Evolutionary conservation across 1,140 invertebrate species (phyloP).

Genomic region (Dendroctonus valens): DNA sequence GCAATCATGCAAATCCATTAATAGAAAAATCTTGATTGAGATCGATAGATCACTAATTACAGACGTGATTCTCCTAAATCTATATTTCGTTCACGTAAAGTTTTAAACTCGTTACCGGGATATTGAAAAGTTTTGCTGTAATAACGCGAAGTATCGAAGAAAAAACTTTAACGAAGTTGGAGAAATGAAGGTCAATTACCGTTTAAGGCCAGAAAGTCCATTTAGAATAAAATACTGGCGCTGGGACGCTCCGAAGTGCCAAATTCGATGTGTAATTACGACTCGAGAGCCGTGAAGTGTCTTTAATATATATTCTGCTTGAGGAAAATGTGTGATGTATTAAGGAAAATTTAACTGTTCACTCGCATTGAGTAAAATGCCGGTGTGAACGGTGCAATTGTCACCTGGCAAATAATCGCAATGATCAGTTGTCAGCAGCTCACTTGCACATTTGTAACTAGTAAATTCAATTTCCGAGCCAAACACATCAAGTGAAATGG

Average conservation of each 20-base stretch:
- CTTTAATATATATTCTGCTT: constrained; percentile 19
- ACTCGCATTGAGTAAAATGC: constrained; percentile 9
- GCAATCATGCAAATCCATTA: too few species aligned
- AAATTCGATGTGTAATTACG: constrained; percentile 23
- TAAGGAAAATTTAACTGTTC: constrained; percentile 7
- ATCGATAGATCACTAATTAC: constrained; percentile 1
- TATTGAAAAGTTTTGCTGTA: constrained; percentile 25
- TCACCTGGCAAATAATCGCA: too few species aligned
- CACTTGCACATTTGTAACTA: too few species aligned
- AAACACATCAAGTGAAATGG: too few species aligned
- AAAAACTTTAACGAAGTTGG: constrained; percentile 20
- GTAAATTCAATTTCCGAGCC: too few species aligned
- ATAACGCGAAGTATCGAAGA: constrained; percentile 21
- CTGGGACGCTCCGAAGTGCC: constrained; percentile 19
- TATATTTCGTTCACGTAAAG: constrained; percentile 15
- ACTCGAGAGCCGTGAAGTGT: constrained; percentile 17
- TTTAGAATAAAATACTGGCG: constrained; percentile 25
- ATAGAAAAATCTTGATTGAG: too few species aligned
- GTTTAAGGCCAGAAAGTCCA: constrained; percentile 25
- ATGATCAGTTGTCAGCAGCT: too few species aligned
- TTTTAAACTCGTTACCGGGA: constrained; percentile 25
- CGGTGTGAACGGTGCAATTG: too few species aligned
- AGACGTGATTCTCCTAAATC: not conserved
- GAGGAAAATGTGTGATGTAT: constrained; percentile 11
- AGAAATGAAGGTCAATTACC: constrained; percentile 28